phyloP scores from a whole-genome alignment of 1,140 invertebrate species.

The Drosophila pruinosa region DNA sequence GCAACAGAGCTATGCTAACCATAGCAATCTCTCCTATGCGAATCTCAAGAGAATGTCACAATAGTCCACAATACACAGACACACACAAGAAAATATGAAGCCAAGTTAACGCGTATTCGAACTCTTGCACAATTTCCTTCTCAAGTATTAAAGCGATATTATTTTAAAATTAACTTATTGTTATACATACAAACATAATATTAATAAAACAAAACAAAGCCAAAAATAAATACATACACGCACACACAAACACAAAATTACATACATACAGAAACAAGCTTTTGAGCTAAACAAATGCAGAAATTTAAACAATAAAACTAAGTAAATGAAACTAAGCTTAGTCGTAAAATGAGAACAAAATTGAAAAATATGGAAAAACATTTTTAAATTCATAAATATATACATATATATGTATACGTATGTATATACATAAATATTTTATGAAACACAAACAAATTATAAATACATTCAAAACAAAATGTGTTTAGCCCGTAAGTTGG shows the following conservation, averaged over 20 bases:
- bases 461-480: constrained; percentile 55
- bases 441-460: constrained; percentile 64
- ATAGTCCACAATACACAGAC: constrained; percentile 46
- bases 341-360: constrained; percentile 44
- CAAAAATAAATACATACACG: constrained; percentile 56
- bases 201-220: constrained; percentile 61
- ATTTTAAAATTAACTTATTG: constrained; percentile 75
- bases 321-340: constrained; percentile 67
- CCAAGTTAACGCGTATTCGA: constrained; percentile 54
- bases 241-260: constrained; percentile 34
- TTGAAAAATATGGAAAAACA: constrained; percentile 34
- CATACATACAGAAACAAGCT: constrained; percentile 14
- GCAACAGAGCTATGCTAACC: constrained; percentile 32
- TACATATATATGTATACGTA: background rate
- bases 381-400: constrained; percentile 48
- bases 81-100: constrained; percentile 34
- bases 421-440: constrained; percentile 56
- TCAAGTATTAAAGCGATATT: constrained; percentile 82
- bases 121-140: constrained; percentile 78
- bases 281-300: constrained; percentile 30
- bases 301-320: constrained; percentile 50
- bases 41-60: constrained; percentile 73
- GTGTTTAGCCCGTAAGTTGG: constrained; percentile 67
- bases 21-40: constrained; percentile 63
- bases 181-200: constrained; percentile 65